phyloP scores from a whole-genome alignment of 2,888 invertebrate species.

The Mythimna impura region DNA sequence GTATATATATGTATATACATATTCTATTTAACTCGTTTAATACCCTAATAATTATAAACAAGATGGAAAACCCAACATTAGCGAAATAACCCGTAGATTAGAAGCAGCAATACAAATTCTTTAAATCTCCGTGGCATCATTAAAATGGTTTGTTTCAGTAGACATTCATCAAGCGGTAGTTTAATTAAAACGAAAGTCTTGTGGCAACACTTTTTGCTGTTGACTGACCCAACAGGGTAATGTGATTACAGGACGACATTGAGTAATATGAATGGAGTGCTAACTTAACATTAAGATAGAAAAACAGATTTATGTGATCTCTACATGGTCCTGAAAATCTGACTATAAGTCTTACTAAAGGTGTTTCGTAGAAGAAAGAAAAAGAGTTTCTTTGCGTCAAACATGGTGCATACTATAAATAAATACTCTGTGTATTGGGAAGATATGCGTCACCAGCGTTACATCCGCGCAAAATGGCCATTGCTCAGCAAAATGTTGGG shows the following conservation, averaged over 20 bases:
- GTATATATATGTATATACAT: background rate
- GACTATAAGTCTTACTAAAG: no score
- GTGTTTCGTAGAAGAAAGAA: no score
- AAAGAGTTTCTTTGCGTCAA: no score
- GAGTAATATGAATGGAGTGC: conserved; percentile 37
- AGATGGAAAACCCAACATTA: conserved; percentile 16
- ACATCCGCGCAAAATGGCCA: no score
- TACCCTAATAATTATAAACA: conserved; percentile 12
- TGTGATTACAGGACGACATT: conserved; percentile 57
- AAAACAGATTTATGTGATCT: background rate
- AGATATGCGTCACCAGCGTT: no score
- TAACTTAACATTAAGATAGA: background rate
- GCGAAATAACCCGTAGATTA: conserved; percentile 30
- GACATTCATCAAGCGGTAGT: conserved; percentile 75
- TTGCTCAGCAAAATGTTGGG: no score
- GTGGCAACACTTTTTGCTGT: conserved; percentile 69
- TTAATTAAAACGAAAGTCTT: conserved; percentile 78
- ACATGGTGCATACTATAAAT: no score
- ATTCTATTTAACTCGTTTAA: background rate
- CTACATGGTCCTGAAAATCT: no score
- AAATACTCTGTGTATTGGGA: no score
- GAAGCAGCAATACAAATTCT: conserved; percentile 50
- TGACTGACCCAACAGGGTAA: conserved; percentile 71
- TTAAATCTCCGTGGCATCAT: conserved; percentile 68
- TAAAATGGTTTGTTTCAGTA: conserved; percentile 74